These are phyloP conservation scores for Streptopelia turtur DNA, from an alignment of 2,797 vertebrate species.

Conservation along the genomic window DNA sequence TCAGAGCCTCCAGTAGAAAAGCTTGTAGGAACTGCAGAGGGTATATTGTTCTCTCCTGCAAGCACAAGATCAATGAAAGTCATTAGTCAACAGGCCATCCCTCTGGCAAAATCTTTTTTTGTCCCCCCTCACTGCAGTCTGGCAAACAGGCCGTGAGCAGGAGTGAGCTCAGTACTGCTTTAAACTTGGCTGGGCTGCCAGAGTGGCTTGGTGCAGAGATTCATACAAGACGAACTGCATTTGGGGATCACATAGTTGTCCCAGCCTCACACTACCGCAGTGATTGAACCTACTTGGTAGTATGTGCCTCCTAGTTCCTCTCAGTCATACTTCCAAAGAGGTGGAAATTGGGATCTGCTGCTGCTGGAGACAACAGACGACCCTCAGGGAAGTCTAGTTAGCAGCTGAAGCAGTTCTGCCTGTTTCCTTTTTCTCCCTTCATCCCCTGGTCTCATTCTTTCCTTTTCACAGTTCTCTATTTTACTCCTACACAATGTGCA, in stretches of 20 bases:
- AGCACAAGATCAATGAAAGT: constrained; percentile 51
- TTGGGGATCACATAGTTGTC: not conserved
- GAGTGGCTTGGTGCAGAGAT: not conserved
- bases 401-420: not conserved
- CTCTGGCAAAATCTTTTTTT: not conserved
- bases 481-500: not conserved
- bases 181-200: not conserved
- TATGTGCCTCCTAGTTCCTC: not conserved
- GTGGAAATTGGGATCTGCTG: not conserved
- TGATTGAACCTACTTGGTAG: not conserved
- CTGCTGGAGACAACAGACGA: not conserved
- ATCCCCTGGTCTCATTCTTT: not conserved
- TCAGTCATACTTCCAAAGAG: not conserved
- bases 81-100: constrained; percentile 31
- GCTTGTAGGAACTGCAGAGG: not conserved
- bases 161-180: not conserved
- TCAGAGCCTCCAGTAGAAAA: not conserved
- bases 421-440: not conserved
- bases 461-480: not conserved
- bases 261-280: not conserved
- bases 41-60: constrained; percentile 57
- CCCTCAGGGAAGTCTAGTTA: not conserved
- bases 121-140: not conserved
- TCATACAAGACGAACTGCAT: not conserved
- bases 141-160: not conserved